phyloP scores from a whole-genome alignment of 2,113 vertebrate species.

The Carassius carassius region DNA sequence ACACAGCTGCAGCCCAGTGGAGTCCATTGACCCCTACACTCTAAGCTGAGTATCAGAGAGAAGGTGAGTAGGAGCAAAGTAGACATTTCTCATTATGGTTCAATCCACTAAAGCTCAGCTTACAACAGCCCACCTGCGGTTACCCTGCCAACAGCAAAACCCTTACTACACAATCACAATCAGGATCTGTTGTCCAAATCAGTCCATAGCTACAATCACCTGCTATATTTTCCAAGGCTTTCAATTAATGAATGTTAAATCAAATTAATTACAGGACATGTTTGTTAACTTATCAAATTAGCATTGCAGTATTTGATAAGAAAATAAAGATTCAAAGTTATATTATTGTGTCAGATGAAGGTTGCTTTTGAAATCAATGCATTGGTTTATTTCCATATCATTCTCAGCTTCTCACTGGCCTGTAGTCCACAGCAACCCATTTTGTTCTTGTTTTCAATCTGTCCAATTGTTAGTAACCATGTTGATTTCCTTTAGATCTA shows the following conservation, averaged over 20 bases:
- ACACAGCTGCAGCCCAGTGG: constrained; percentile 21
- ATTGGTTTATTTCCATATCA: neutral
- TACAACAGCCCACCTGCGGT: constrained; percentile 28
- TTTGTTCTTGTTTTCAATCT: neutral
- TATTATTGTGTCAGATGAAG: neutral
- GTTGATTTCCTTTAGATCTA: neutral
- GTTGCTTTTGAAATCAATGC: neutral
- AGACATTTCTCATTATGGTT: constrained; percentile 40
- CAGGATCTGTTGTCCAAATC: neutral
- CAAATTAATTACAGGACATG: neutral
- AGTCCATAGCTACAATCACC: neutral
- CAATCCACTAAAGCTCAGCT: constrained; percentile 32
- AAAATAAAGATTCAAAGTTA: neutral
- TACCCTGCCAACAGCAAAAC: constrained; percentile 9
- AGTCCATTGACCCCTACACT: constrained; percentile 36
- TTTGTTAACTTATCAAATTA: neutral
- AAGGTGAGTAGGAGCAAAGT: constrained; percentile 13
- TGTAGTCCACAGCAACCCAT: neutral
- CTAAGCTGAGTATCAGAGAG: constrained; percentile 33
- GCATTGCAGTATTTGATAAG: neutral
- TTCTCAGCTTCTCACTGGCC: neutral
- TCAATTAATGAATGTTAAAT: neutral
- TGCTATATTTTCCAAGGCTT: neutral
- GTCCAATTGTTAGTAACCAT: neutral
- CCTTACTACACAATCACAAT: neutral